Evolutionary conservation across 2,797 vertebrate genomes (phyloP).

Genomic region (Alosa sapidissima): DNA sequence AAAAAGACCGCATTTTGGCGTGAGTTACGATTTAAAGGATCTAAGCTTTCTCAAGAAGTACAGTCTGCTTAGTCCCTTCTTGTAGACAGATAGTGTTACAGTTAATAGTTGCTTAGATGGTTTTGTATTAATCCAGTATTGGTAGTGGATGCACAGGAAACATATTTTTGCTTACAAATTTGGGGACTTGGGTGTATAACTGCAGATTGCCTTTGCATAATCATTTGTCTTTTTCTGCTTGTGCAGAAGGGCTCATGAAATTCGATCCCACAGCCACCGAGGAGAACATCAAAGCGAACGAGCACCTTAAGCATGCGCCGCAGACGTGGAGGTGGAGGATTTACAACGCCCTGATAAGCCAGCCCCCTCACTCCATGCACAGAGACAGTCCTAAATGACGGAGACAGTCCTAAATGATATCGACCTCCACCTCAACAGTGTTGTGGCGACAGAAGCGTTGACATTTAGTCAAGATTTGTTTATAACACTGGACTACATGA

Average conservation of each 20-base stretch:
- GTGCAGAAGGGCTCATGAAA: background rate
- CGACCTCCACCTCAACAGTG: no score
- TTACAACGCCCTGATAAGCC: no score
- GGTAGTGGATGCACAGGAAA: background rate
- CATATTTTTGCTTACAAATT: background rate
- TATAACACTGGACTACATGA: no score
- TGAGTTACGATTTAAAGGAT: background rate
- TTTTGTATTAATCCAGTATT: background rate
- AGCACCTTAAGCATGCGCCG: background rate
- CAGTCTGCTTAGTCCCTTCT: background rate
- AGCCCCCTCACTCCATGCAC: no score
- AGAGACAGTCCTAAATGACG: no score
- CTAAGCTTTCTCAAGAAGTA: no score
- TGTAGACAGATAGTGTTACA: background rate
- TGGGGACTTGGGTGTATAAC: background rate
- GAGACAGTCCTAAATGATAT: no score
- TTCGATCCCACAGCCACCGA: background rate
- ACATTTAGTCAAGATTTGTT: no score
- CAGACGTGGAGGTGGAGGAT: background rate
- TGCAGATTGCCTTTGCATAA: background rate
- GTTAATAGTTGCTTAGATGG: background rate
- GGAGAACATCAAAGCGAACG: background rate
- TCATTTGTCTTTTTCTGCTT: background rate
- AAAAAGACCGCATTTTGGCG: no score
- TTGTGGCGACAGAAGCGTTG: no score